phyloP scores from a whole-genome alignment of 2,113 vertebrate species.

The Urocynchramus pylzowi region DNA sequence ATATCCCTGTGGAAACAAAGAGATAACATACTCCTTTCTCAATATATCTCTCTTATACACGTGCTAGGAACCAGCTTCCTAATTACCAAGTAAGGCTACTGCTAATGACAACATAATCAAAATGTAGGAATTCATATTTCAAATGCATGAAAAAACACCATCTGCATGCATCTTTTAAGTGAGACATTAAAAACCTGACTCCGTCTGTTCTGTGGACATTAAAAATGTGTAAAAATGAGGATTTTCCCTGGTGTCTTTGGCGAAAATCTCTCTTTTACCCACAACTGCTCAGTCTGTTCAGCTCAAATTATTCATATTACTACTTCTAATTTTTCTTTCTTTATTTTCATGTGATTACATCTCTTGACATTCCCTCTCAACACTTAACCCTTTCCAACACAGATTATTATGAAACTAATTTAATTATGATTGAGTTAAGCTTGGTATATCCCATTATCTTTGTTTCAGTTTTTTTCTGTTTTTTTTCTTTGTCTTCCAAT shows the following conservation, averaged over 20 bases:
- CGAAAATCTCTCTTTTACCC: conserved; percentile 17
- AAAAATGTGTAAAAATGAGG: conserved; percentile 60
- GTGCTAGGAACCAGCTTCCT: conserved; percentile 41
- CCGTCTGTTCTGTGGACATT: conserved; percentile 61
- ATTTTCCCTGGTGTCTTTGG: conserved; percentile 49
- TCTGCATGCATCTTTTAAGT: conserved; percentile 61
- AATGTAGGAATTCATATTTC: conserved; percentile 65
- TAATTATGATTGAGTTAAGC: neutral
- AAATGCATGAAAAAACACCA: conserved; percentile 68
- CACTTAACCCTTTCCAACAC: conserved; percentile 8
- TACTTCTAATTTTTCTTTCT: conserved; percentile 14
- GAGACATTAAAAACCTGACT: conserved; percentile 60
- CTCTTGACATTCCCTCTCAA: neutral
- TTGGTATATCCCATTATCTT: neutral
- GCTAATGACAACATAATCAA: conserved; percentile 67
- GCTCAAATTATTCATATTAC: conserved; percentile 48
- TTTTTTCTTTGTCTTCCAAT: neutral
- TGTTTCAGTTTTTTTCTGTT: neutral
- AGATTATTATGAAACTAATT: neutral
- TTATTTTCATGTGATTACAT: conserved; percentile 31
- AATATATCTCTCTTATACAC: conserved; percentile 26
- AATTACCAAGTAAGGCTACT: conserved; percentile 59
- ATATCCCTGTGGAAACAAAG: conserved; percentile 59
- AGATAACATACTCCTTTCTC: conserved; percentile 42
- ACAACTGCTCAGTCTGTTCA: conserved; percentile 36